Evolutionary conservation across 2,113 vertebrate genomes (phyloP).

Genomic region (Rhinolophus ferrumequinum): DNA sequence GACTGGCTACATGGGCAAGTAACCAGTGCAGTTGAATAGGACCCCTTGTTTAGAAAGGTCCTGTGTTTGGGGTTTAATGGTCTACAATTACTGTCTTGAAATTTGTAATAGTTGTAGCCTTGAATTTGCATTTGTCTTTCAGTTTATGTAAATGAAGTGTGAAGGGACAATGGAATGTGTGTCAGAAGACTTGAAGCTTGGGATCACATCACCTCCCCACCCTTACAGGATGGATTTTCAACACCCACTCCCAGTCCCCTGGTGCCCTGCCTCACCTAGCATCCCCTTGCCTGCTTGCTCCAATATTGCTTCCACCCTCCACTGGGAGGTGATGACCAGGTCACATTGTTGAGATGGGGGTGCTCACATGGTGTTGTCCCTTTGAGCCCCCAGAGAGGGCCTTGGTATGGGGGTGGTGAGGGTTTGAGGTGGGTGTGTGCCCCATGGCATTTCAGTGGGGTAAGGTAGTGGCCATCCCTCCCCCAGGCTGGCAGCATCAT

Average conservation of each 20-base stretch:
- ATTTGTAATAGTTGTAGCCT: neutral
- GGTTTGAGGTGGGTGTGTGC: neutral
- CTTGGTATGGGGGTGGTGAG: neutral
- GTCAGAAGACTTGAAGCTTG: neutral
- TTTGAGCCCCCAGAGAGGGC: neutral
- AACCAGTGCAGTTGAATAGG: neutral
- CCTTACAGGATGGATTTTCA: neutral
- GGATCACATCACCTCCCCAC: neutral
- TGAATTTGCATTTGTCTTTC: conserved; percentile 19
- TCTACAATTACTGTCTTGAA: neutral
- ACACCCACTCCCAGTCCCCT: neutral
- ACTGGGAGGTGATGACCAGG: neutral
- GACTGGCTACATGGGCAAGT: neutral
- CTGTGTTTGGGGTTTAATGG: neutral
- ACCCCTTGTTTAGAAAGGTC: neutral
- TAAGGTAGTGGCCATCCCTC: neutral
- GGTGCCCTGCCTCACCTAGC: neutral
- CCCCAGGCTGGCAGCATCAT: neutral
- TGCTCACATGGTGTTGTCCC: neutral
- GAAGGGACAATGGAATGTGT: neutral
- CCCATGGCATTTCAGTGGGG: neutral
- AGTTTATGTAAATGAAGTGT: neutral
- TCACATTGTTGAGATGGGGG: neutral
- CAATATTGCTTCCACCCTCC: neutral
- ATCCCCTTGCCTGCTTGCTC: neutral